Conservation (phyloP, 2,797 vertebrate species). For the Anguilla megastoma region DNA sequence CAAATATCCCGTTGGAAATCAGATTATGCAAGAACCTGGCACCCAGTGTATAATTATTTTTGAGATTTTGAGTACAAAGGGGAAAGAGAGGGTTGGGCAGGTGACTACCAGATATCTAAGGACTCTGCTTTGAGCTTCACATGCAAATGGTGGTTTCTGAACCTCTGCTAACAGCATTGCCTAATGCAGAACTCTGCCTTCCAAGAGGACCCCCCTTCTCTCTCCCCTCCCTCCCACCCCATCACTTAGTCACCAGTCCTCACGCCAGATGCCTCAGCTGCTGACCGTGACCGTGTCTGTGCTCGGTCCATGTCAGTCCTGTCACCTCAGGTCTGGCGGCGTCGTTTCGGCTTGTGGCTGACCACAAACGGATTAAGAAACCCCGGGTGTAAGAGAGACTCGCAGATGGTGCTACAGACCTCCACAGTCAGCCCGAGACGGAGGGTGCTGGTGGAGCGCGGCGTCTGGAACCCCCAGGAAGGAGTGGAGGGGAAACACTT, state of each 20-base stretch:
- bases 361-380: neutral
- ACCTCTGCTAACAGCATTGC: neutral
- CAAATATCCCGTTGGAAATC: neutral
- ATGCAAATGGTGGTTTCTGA: neutral
- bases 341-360: neutral
- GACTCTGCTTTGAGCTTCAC: neutral
- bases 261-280: neutral
- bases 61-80: neutral
- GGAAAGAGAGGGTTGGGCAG: neutral
- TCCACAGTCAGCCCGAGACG: neutral
- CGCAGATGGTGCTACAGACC: neutral
- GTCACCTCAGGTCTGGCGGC: neutral
- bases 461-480: neutral
- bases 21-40: neutral
- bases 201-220: neutral
- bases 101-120: neutral
- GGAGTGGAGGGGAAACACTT: neutral
- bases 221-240: neutral
- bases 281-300: neutral
- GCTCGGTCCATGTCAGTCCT: neutral
- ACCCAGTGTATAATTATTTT: neutral
- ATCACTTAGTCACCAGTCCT: neutral
- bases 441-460: neutral
- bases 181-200: neutral
- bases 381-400: neutral